These are phyloP conservation scores for Phoxinus phoxinus DNA, from an alignment of 2,113 vertebrate genomes.

Conservation along the genomic window DNA sequence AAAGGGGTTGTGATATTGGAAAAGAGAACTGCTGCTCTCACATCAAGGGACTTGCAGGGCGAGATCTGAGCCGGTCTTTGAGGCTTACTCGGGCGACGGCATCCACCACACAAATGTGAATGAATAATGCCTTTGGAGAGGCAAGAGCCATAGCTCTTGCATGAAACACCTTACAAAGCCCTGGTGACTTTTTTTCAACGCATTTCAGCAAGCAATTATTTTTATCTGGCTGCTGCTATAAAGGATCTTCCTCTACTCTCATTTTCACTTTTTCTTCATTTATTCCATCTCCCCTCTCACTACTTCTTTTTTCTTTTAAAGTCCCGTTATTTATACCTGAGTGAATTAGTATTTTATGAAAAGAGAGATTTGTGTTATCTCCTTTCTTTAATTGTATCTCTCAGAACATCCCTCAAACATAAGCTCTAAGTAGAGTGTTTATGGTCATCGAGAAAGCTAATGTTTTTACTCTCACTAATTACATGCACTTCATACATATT, in stretches of 20 bases:
- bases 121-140: constrained; percentile 66
- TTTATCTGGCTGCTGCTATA: constrained; percentile 66
- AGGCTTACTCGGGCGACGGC: constrained; percentile 5
- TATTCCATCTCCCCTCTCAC: constrained; percentile 57
- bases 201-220: constrained; percentile 67
- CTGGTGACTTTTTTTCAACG: constrained; percentile 65
- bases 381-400: background rate
- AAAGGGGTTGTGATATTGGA: constrained; percentile 44
- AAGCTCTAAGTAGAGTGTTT: constrained; percentile 21
- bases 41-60: constrained; percentile 40
- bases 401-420: constrained; percentile 22
- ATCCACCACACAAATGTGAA: constrained; percentile 61
- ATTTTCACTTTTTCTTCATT: constrained; percentile 56
- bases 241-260: constrained; percentile 65
- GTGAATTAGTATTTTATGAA: constrained; percentile 57
- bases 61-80: constrained; percentile 40
- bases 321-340: constrained; percentile 28
- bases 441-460: constrained; percentile 13
- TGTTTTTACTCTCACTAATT: constrained; percentile 44
- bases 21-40: constrained; percentile 11
- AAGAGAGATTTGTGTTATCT: constrained; percentile 52
- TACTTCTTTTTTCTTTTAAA: constrained; percentile 49
- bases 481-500: constrained; percentile 73
- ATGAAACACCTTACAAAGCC: constrained; percentile 67
- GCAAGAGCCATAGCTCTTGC: constrained; percentile 56